These are phyloP conservation scores for Drosophila lacteicornis DNA, from an alignment of 1,140 invertebrate species.

Conservation along the genomic window DNA sequence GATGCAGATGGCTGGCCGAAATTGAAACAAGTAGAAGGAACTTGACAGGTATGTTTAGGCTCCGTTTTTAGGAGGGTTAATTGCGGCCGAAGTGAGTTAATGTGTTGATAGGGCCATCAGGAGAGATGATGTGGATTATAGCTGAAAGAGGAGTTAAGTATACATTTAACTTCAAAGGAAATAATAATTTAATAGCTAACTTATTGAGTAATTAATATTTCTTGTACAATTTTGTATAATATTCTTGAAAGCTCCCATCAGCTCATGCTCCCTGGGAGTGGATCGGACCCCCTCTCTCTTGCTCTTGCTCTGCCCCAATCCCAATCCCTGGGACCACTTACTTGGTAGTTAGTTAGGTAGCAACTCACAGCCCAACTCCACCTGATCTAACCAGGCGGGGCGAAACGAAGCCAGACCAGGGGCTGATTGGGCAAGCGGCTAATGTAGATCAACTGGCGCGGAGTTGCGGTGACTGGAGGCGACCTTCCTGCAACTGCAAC, in stretches of 20 bases:
- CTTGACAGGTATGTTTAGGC: constrained; percentile 1
- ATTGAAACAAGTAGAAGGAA: constrained; percentile 9
- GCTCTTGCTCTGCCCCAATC: background rate
- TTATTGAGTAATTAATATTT: too few species aligned
- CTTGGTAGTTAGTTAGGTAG: too few species aligned
- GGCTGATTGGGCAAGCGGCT: constrained; percentile 30
- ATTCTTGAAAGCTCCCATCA: background rate
- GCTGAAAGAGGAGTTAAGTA: background rate
- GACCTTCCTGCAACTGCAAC: constrained; percentile 30
- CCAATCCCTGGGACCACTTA: background rate
- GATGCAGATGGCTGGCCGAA: constrained; percentile 19
- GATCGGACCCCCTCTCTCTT: background rate
- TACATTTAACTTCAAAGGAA: background rate
- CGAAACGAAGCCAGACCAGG: constrained; percentile 2
- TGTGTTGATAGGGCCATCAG: constrained; percentile 7
- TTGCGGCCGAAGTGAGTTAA: constrained; percentile 6
- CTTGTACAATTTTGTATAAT: background rate
- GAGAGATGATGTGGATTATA: too few species aligned
- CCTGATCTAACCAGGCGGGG: constrained; percentile 26
- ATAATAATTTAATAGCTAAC: too few species aligned
- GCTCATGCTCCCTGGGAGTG: too few species aligned
- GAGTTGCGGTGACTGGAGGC: constrained; percentile 21
- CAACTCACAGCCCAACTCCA: background rate
- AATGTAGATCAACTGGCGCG: constrained; percentile 32
- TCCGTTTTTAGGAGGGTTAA: background rate